Evolutionary conservation across 2,113 vertebrate genomes (phyloP).

Genomic region (Syrrhaptes paradoxus): DNA sequence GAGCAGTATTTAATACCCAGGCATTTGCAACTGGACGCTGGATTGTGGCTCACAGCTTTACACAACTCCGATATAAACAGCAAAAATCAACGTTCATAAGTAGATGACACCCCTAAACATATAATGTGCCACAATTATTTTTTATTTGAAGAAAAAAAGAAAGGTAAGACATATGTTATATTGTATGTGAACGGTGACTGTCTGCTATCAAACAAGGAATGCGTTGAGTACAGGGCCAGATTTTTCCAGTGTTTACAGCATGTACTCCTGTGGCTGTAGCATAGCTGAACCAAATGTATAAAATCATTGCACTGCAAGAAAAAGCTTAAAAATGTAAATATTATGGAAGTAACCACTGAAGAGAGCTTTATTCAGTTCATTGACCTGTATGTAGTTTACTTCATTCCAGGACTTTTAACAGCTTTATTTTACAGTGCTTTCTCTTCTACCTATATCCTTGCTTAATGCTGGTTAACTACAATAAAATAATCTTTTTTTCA

Average conservation of each 20-base stretch:
- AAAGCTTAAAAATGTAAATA: background rate
- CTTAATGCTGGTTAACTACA: background rate
- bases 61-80: background rate
- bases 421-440: background rate
- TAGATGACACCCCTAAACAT: background rate
- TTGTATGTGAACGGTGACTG: background rate
- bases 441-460: background rate
- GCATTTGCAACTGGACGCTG: background rate
- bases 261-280: background rate
- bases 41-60: background rate
- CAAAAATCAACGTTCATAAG: background rate
- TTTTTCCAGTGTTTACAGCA: background rate
- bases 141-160: background rate
- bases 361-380: background rate
- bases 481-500: background rate
- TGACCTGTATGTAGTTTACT: background rate
- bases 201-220: background rate
- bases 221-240: background rate
- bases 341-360: background rate
- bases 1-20: background rate
- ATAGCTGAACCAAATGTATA: background rate
- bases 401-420: background rate
- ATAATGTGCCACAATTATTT: fast-evolving
- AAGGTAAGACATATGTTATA: background rate
- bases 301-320: background rate